A percentile compares a stretch with the other conserved stretches of the same genome.
These are phyloP conservation scores for Polydrusus pterygomalis DNA, from an alignment of 2,888 invertebrate genomes.

Conservation along the genomic window DNA sequence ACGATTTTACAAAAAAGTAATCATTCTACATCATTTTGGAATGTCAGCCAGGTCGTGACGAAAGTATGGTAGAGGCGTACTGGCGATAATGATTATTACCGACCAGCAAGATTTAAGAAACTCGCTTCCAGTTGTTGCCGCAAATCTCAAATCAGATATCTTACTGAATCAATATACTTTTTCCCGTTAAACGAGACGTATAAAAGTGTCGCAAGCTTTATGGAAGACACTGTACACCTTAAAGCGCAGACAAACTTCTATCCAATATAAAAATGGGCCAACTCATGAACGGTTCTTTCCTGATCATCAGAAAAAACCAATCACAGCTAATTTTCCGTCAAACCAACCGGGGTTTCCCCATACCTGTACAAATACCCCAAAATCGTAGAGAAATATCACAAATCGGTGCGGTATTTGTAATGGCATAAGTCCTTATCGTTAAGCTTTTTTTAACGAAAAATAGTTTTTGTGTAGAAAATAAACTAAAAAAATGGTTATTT, in stretches of 20 bases:
- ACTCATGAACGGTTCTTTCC: conserved; percentile 17
- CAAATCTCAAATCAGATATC: no score
- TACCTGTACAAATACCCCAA: conserved; percentile 38
- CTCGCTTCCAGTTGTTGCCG: no score
- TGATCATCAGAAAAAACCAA: conserved; percentile 32
- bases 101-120: no score
- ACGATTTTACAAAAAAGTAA: no score
- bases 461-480: conserved; percentile 12
- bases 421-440: conserved; percentile 20
- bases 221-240: not conserved
- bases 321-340: conserved; percentile 40
- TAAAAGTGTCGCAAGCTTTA: no score
- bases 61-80: no score
- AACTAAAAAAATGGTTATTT: conserved; percentile 1
- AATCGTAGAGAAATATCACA: conserved; percentile 43
- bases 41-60: no score
- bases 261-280: conserved; percentile 2
- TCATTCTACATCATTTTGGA: no score
- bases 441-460: conserved; percentile 24
- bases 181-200: no score
- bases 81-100: no score
- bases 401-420: conserved; percentile 40
- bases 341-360: not conserved
- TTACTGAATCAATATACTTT: no score
- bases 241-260: not conserved